Percentiles rank a stretch among this genome's conserved stretches.
Evolutionary conservation across 1,140 invertebrate species (phyloP).

Genomic region (Papilio polyxenes): DNA sequence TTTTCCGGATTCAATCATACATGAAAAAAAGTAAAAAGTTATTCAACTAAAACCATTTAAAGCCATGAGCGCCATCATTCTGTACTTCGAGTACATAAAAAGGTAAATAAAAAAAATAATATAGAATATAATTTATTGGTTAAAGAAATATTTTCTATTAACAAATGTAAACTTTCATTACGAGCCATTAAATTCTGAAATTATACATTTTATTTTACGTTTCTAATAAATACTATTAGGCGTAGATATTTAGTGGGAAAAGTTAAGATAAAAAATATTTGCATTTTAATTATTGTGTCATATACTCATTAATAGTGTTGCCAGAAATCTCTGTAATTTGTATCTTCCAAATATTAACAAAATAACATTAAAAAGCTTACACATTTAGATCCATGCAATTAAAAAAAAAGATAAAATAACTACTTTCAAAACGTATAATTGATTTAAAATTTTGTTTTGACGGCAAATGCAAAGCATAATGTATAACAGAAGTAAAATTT

Average conservation of each 20-base stretch:
- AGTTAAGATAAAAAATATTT: neutral
- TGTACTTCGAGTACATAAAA: neutral
- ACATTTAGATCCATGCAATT: neutral
- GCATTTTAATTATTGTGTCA: neutral
- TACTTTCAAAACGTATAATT: neutral
- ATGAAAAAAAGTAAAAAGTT: neutral
- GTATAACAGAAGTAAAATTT: slow-evolving; percentile 14
- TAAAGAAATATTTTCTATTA: neutral
- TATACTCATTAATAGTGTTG: neutral
- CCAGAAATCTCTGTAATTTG: neutral
- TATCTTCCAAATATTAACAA: neutral
- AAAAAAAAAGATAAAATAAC: neutral
- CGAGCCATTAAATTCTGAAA: neutral
- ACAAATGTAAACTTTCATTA: neutral
- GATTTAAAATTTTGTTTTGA: neutral
- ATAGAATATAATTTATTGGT: slow-evolving; percentile 8
- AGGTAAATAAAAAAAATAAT: slow-evolving; percentile 25
- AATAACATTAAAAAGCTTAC: slow-evolving; percentile 2
- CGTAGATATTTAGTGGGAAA: neutral
- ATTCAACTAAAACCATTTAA: neutral
- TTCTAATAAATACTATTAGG: neutral
- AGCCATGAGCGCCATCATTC: neutral
- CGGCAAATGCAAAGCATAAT: neutral
- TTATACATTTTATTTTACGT: neutral
- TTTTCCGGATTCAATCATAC: neutral